Evolutionary conservation across 2,113 vertebrate species (phyloP), one percentile per base, ranked within the genome.

Genomic region (Calypte anna): DNA sequence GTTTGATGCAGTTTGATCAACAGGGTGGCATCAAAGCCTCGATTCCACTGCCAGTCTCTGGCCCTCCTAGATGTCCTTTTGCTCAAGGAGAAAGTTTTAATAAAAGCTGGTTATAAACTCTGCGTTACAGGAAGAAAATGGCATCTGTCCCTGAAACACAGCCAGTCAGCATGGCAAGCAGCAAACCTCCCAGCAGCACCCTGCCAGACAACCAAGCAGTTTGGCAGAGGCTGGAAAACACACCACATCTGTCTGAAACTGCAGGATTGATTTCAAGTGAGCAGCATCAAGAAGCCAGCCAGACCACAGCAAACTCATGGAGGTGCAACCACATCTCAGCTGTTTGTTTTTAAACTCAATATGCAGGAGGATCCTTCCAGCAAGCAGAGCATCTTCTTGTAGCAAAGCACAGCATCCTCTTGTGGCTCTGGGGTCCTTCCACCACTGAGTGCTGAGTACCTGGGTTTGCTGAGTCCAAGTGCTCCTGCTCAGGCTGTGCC

Each of bases 11-110:
- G 51, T 28, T 31, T 0, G 58, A 59, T 75, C 79, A 75, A 67
- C 10, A 53, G 30, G 46, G 43, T 0, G 2, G 31, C 14, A 19
- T 31, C 58, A 9, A 13, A 74, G 86, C 21, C 70, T 16, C 1
- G 0, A 54, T 59, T 66, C 63, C 33, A 12, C 3, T 63, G 82
- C 75, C 84, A 24, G 15, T 2, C 46, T 70, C 63, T 62, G 36
- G 70, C 76, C 30, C 10, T 31, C 5, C 31, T 36, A 28, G 55
- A 38, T 40, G 75, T 63, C 89, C 89, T 91, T 92, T 3, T 24
- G 68, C 82, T 91, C 67, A 86, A 91, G 94, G 91, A 96, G 91
- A 92, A 90, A 77, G 72, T 90, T 80, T 48, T 20, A 19, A 79
- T 48, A 58, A 88, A 70, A 78, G 54, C 84, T 59, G 87, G 25